Base-by-base conservation (phyloP, 2,113 vertebrate genomes). In the Helogale parvula region DNA sequence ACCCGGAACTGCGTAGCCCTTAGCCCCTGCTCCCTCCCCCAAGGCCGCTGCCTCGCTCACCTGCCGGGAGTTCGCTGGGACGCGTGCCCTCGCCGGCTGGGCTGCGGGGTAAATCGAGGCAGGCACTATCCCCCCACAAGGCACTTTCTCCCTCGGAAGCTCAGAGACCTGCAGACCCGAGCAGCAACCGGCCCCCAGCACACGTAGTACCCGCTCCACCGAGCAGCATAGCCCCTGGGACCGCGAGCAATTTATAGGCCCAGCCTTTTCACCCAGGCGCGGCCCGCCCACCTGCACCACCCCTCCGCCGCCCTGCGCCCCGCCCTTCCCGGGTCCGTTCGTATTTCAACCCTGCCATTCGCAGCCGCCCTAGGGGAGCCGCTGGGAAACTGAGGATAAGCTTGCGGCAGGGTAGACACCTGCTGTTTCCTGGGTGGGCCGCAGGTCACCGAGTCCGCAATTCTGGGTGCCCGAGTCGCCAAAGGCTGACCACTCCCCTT, bases 271-370 rank as follows among this genome's bases (percentile, higher is more conserved):
- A 0, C 50, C 50, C 66, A 2, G 79, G 21, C 72, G 80, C n/a
- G 96, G 76, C 89, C 96, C 80, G 92, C 97, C 97, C 80, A 80
- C 96, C 93, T 81, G 93, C 83, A 0, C 94, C 76, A 76, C 88
- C 89, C 94, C 31, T 29, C 79, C 23, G 47, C 1, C n/a, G 83
- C n/a, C 77, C 88, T 25, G 68, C 13, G 88, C 87, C 71, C 96
- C 87, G 81, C 96, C 89, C 81, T 35, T 31, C 57, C 29, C 0
- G 13, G 77, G 47, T 68, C 57, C 13, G 89, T 80, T 87, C 50
- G 52, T 84, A 0, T 47, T 84, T 63, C 94, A 35, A 45, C 69
- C n/a, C 38, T 1, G 1, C 1, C 25, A 0, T 16, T 60, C 33
- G 23, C 0, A 25, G 60, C 33, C 13, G 8, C 87, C 68, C 3